phyloP scores from a whole-genome alignment of 2,797 vertebrate species.

The Varecia variegata region DNA sequence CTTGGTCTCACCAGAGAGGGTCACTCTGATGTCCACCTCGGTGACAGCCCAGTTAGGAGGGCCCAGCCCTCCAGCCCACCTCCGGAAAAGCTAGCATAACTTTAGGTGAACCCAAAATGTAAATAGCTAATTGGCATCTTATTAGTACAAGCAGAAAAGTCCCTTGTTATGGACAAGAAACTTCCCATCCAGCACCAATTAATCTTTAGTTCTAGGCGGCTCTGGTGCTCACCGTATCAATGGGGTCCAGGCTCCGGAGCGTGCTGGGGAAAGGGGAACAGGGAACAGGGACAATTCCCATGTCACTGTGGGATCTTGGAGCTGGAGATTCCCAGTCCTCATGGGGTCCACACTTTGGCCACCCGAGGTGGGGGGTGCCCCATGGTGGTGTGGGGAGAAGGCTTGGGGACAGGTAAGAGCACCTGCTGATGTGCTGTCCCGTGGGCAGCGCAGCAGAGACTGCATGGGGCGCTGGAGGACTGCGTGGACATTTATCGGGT shows the following conservation, averaged over 20 bases:
- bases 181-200: slow-evolving; percentile 75
- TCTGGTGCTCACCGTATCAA: background rate
- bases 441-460: accelerated
- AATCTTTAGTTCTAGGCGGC: slow-evolving; percentile 63
- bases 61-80: background rate
- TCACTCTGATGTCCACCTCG: background rate
- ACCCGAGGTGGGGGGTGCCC: background rate
- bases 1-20: background rate
- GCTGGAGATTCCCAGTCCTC: background rate
- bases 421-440: background rate
- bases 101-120: slow-evolving; percentile 60
- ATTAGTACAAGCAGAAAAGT: slow-evolving; percentile 72
- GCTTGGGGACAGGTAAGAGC: background rate
- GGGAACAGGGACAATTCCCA: background rate
- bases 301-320: background rate
- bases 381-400: accelerated
- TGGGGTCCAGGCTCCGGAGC: background rate
- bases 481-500: background rate
- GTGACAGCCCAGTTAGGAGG: background rate
- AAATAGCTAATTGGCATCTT: slow-evolving; percentile 74
- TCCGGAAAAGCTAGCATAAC: background rate
- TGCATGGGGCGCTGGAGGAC: accelerated
- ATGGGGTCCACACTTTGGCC: background rate
- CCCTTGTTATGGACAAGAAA: slow-evolving; percentile 70
- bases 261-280: background rate